Percentiles rank a stretch among this genome's conserved stretches.
Evolutionary conservation across 2,113 vertebrate genomes (phyloP).

Genomic region (Cyanoramphus novaezelandiae): DNA sequence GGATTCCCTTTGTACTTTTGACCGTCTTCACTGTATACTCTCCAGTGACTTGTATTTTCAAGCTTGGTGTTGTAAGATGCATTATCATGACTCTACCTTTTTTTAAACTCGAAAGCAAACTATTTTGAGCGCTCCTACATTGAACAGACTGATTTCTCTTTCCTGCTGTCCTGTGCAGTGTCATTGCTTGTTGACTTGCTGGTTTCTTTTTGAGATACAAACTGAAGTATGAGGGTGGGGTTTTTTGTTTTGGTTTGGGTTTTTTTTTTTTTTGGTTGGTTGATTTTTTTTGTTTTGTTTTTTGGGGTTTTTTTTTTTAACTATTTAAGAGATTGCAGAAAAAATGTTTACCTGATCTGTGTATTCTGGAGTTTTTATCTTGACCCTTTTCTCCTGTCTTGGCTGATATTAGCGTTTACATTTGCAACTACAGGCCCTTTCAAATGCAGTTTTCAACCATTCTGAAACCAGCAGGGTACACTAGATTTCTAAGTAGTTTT

Average conservation of each 20-base stretch:
- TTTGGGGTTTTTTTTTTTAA: neutral
- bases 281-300: too few species aligned
- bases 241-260: neutral
- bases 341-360: conserved; percentile 54
- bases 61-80: conserved; percentile 68
- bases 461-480: conserved; percentile 78
- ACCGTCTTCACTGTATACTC: conserved; percentile 66
- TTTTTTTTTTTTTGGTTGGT: neutral
- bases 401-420: conserved; percentile 70
- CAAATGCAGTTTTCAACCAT: conserved; percentile 76
- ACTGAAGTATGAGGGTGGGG: neutral
- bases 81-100: neutral
- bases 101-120: neutral
- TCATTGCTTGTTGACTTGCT: conserved; percentile 65
- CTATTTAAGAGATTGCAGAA: conserved; percentile 54
- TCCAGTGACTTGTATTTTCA: conserved; percentile 65
- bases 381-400: neutral
- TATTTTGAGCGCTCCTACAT: conserved; percentile 35
- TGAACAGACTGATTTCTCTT: neutral
- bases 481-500: conserved; percentile 73
- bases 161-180: neutral
- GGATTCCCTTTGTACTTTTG: conserved; percentile 43
- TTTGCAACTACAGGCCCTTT: conserved; percentile 49
- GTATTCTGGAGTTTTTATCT: conserved; percentile 13
- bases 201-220: conserved; percentile 41